These are phyloP conservation scores for Riptortus pedestris DNA, from an alignment of 1,140 invertebrate genomes.

Conservation along the genomic window DNA sequence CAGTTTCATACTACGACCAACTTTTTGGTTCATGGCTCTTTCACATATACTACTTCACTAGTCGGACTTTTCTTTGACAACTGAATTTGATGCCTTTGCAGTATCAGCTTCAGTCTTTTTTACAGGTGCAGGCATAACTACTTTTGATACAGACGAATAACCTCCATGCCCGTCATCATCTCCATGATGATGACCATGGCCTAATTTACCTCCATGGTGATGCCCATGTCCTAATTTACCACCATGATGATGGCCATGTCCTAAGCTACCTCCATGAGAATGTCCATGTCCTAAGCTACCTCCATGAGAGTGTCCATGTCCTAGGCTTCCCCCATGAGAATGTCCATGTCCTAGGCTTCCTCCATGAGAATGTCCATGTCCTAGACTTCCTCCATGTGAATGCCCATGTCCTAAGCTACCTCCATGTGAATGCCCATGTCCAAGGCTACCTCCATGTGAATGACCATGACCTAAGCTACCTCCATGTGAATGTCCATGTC, in stretches of 20 bases:
- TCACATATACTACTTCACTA: too few relatives aligned
- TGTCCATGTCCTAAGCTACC: constrained; percentile 23
- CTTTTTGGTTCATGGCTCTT: too few relatives aligned
- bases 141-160: too few relatives aligned
- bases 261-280: constrained; percentile 23
- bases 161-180: not conserved
- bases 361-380: constrained; percentile 22
- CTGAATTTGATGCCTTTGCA: too few relatives aligned
- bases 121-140: too few relatives aligned
- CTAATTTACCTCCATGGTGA: not conserved
- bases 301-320: constrained; percentile 23
- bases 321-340: constrained; percentile 22
- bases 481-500: constrained; percentile 24
- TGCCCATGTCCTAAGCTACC: constrained; percentile 25
- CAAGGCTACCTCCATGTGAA: constrained; percentile 23
- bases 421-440: constrained; percentile 23
- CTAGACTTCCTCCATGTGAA: constrained; percentile 23
- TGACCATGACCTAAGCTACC: constrained; percentile 24
- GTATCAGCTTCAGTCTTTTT: too few relatives aligned
- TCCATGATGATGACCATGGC: not conserved
- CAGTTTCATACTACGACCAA: too few relatives aligned
- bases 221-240: not conserved
- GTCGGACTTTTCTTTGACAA: too few relatives aligned
- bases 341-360: constrained; percentile 24
- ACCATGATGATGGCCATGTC: constrained; percentile 20